phyloP scores from a whole-genome alignment of 2,113 vertebrate species.

The Lampris incognitus region DNA sequence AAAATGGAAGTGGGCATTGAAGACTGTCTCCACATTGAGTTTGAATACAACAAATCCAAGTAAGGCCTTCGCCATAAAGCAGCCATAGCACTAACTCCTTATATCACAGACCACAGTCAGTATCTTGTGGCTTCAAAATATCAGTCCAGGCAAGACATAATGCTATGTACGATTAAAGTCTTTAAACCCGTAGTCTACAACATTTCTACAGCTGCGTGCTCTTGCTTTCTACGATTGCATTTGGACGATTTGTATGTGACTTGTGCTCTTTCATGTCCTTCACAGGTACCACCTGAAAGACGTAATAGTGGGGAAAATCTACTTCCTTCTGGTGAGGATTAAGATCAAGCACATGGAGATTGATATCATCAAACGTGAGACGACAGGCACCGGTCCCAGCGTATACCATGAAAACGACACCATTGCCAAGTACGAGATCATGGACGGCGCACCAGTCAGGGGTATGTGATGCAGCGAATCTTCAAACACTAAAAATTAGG shows the following conservation, averaged over 20 bases:
- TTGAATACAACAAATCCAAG: slow-evolving; percentile 99
- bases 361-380: slow-evolving; percentile 97
- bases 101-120: no score
- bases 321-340: slow-evolving; percentile 97
- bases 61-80: slow-evolving; percentile 71
- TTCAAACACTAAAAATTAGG: not conserved
- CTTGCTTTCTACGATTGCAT: not conserved
- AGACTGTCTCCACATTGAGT: slow-evolving; percentile 98
- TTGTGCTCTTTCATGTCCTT: not conserved
- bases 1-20: slow-evolving; percentile 99
- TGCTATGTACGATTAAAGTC: no score
- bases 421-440: slow-evolving; percentile 98
- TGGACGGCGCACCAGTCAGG: slow-evolving; percentile 96
- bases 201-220: no score
- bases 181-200: no score
- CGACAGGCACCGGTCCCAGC: slow-evolving; percentile 94
- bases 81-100: no score
- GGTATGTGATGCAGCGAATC: slow-evolving; percentile 76
- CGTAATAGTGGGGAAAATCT: slow-evolving; percentile 98
- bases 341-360: slow-evolving; percentile 99
- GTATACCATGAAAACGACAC: slow-evolving; percentile 98
- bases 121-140: no score
- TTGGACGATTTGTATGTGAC: not conserved
- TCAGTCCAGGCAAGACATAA: no score
- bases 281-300: slow-evolving; percentile 96